Conservation (phyloP, 1,140 invertebrate genomes). For the Drosophila aff. region DNA sequence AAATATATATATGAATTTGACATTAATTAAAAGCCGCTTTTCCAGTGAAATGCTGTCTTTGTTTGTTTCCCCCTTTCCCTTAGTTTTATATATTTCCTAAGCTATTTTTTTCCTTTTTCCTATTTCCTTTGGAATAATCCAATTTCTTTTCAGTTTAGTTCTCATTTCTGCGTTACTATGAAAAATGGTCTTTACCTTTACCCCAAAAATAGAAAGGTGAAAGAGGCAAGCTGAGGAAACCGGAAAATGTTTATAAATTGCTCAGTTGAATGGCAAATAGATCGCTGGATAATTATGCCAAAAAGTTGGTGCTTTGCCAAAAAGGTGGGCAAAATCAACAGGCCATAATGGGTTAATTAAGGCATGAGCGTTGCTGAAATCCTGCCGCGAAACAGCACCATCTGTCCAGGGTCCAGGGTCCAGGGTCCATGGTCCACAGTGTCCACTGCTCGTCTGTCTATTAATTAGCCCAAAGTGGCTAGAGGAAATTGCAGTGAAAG, state of each 20-base stretch:
- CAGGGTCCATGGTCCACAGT: neutral
- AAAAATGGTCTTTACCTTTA: neutral
- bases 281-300: slow-evolving; percentile 55
- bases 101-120: neutral
- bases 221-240: neutral
- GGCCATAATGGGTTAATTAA: slow-evolving; percentile 74
- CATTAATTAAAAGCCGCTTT: too few species aligned
- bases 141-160: neutral
- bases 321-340: slow-evolving; percentile 55
- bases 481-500: slow-evolving; percentile 15
- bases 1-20: neutral
- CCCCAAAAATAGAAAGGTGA: neutral
- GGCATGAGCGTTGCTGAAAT: slow-evolving; percentile 18
- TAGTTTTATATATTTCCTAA: neutral
- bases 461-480: slow-evolving; percentile 66
- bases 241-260: slow-evolving; percentile 50
- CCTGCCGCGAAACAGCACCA: slow-evolving; percentile 19
- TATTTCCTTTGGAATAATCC: neutral
- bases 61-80: neutral
- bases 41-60: too few species aligned
- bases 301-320: slow-evolving; percentile 23
- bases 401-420: neutral
- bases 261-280: slow-evolving; percentile 57
- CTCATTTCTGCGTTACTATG: neutral
- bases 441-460: slow-evolving; percentile 37